These are phyloP conservation scores for Origma solitaria DNA, from an alignment of 2,113 vertebrate genomes.

Conservation along the genomic window DNA sequence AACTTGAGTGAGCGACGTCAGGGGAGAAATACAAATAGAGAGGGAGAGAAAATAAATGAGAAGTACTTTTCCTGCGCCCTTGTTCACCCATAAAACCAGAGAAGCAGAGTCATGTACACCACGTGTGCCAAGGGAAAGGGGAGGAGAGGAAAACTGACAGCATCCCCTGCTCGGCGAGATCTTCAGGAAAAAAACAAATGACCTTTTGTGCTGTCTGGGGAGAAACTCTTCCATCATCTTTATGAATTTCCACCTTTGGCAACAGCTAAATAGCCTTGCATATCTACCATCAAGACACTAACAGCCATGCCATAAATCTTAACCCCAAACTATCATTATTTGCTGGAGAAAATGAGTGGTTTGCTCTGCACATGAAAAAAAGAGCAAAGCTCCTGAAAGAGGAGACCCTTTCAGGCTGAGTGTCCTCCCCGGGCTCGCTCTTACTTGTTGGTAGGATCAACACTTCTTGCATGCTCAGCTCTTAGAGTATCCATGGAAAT, in stretches of 20 bases:
- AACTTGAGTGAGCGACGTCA: background rate
- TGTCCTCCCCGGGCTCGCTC: background rate
- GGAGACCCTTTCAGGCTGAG: background rate
- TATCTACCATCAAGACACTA: conserved; percentile 8
- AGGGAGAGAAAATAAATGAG: background rate
- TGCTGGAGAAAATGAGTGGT: background rate
- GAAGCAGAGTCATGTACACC: background rate
- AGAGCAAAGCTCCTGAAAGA: background rate
- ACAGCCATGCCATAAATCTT: conserved; percentile 40
- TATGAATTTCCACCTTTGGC: conserved; percentile 33
- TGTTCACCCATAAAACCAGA: background rate
- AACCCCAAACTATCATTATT: conserved; percentile 7
- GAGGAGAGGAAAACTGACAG: background rate
- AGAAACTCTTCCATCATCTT: conserved; percentile 40
- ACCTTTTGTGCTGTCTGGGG: conserved; percentile 7
- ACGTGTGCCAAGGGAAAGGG: background rate
- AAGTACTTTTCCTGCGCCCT: background rate
- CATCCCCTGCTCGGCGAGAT: background rate
- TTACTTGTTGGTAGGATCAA: background rate
- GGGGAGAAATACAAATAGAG: background rate
- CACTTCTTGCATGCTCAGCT: background rate
- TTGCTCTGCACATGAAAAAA: background rate
- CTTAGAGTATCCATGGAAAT: background rate
- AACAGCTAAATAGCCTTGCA: background rate
- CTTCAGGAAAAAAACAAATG: background rate